Conservation (phyloP, 2,113 vertebrate species). For the Pollimyrus isidori region DNA sequence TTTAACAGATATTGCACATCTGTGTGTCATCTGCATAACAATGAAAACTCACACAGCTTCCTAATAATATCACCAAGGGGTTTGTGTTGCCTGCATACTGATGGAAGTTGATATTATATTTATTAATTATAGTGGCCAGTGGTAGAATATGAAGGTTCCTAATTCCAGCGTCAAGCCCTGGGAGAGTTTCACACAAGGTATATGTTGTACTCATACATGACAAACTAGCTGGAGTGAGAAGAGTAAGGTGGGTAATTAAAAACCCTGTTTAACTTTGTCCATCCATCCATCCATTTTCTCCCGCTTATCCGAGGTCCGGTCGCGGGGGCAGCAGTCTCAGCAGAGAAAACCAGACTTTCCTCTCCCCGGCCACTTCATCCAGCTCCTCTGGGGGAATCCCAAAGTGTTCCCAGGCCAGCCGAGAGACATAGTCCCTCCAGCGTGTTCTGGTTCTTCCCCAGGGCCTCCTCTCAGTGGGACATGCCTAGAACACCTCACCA, state of each 20-base stretch:
- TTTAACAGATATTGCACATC: background rate
- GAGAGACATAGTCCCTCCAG: no score
- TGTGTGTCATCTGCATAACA: background rate
- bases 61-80: background rate
- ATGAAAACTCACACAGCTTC: background rate
- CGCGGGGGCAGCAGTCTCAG: no score
- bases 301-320: no score
- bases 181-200: background rate
- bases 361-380: no score
- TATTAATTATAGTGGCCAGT: background rate
- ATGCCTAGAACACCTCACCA: no score
- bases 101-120: background rate
- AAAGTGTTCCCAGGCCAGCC: no score
- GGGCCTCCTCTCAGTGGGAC: no score
- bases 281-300: no score
- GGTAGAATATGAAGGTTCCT: background rate
- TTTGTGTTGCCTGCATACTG: background rate
- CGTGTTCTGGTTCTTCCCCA: no score
- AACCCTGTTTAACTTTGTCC: background rate
- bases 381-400: no score
- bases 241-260: background rate
- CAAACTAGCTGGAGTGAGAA: background rate
- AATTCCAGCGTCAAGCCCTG: background rate
- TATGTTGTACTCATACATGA: background rate
- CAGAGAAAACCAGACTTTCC: no score